Conservation (phyloP, 2,888 invertebrate species). For the Eucera pruinosa region DNA sequence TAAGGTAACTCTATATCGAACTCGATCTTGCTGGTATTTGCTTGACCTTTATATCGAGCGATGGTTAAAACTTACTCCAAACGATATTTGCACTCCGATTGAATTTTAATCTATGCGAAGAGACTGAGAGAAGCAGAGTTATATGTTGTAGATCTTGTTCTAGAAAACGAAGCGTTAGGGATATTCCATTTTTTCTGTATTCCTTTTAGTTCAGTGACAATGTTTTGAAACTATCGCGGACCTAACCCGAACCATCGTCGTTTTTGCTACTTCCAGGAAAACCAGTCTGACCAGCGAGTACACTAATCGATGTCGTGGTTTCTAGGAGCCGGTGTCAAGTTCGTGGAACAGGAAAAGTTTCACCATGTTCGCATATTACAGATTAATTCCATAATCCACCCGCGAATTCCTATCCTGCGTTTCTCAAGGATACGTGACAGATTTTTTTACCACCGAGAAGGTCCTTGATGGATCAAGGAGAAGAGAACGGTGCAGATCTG, state of each 20-base stretch:
- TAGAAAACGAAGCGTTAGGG: too few relatives aligned
- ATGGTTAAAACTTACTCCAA: neutral
- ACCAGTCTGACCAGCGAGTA: conserved; percentile 64
- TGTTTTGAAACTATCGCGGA: conserved; percentile 25
- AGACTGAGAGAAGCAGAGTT: too few relatives aligned
- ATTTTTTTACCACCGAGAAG: neutral
- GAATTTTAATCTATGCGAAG: too few relatives aligned
- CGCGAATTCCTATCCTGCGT: neutral
- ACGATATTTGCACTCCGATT: neutral
- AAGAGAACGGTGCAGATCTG: neutral
- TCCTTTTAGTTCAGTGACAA: neutral
- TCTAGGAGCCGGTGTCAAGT: conserved; percentile 67
- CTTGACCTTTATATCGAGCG: conserved; percentile 21
- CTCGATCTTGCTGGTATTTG: neutral
- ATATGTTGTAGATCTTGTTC: too few relatives aligned
- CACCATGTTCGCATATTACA: neutral
- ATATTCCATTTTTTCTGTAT: neutral
- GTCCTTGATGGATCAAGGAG: neutral
- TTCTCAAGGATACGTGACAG: neutral
- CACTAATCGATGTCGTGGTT: conserved; percentile 46
- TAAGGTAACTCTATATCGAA: neutral
- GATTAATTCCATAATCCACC: neutral
- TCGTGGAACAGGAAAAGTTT: conserved; percentile 60
- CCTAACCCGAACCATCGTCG: conserved; percentile 46
- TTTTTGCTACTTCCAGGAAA: conserved; percentile 62